These are phyloP conservation scores for Diaperis boleti DNA, from an alignment of 2,888 invertebrate species.

Conservation along the genomic window DNA sequence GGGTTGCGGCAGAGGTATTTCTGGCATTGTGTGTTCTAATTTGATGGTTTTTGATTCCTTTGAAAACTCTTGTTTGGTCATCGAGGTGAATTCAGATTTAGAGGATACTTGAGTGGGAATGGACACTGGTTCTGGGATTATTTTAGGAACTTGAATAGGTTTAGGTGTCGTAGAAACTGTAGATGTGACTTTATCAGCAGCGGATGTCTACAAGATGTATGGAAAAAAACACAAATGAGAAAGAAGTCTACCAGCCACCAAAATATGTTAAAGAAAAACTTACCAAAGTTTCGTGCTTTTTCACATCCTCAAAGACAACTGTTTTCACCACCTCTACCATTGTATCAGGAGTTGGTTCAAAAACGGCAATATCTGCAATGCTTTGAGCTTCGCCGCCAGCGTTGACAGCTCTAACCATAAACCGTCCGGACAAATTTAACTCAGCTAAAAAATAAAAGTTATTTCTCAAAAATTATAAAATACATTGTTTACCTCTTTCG, in stretches of 20 bases:
- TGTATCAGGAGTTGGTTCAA: constrained; percentile 77
- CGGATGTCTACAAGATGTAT: constrained; percentile 54
- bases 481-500: constrained; percentile 80
- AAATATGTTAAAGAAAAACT: constrained; percentile 47
- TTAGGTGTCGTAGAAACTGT: constrained; percentile 51
- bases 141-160: constrained; percentile 49
- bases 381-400: constrained; percentile 86
- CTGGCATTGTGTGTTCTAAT: constrained; percentile 60
- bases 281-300: constrained; percentile 66
- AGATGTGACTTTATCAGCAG: constrained; percentile 58
- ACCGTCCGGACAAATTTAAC: constrained; percentile 79
- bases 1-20: constrained; percentile 57
- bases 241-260: constrained; percentile 2
- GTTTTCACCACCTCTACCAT: constrained; percentile 78
- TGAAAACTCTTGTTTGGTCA: constrained; percentile 60
- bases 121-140: not conserved
- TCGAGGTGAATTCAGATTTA: constrained; percentile 60
- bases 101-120: constrained; percentile 47
- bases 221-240: constrained; percentile 40
- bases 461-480: constrained; percentile 1
- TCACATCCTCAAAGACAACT: constrained; percentile 72
- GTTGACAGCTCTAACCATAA: constrained; percentile 80
- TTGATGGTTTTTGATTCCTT: constrained; percentile 62
- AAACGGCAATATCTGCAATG: constrained; percentile 82
- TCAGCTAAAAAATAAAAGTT: constrained; percentile 67